Evolutionary conservation across 2,113 vertebrate genomes (phyloP).

Genomic region (Eclectus roratus): DNA sequence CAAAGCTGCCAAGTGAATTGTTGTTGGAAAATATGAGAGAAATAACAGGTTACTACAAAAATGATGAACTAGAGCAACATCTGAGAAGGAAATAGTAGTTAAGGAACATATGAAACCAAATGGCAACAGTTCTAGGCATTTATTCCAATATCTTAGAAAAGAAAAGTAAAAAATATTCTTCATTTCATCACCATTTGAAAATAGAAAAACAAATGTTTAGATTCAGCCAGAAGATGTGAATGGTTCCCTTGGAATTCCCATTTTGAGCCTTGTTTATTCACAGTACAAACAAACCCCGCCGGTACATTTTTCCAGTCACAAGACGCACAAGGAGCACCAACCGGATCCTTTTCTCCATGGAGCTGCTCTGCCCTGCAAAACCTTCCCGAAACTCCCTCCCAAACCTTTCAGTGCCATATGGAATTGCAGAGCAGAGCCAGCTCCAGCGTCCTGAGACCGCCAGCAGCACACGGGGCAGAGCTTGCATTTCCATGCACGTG

Average conservation of each 20-base stretch:
- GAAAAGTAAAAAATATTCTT: slow-evolving; percentile 11
- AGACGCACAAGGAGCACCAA: background rate
- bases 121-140: slow-evolving; percentile 29
- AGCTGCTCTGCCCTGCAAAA: background rate
- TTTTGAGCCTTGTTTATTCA: background rate
- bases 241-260: background rate
- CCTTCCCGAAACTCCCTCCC: background rate
- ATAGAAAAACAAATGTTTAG: background rate
- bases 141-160: slow-evolving; percentile 44
- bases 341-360: background rate
- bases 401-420: rapidly evolving
- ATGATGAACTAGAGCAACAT: background rate
- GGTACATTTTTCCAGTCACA: background rate
- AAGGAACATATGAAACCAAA: slow-evolving; percentile 28
- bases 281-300: background rate
- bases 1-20: slow-evolving; percentile 11
- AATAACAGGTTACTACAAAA: background rate
- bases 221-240: background rate
- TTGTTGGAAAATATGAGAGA: background rate
- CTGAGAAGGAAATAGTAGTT: background rate
- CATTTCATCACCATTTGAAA: slow-evolving; percentile 6
- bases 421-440: background rate
- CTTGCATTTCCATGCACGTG: background rate
- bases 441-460: rapidly evolving
- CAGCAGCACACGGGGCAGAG: background rate